Percentiles rank a stretch among this genome's conserved stretches.
phyloP scores from a whole-genome alignment of 2,888 invertebrate genomes.

The Ptilodon capucinus region DNA sequence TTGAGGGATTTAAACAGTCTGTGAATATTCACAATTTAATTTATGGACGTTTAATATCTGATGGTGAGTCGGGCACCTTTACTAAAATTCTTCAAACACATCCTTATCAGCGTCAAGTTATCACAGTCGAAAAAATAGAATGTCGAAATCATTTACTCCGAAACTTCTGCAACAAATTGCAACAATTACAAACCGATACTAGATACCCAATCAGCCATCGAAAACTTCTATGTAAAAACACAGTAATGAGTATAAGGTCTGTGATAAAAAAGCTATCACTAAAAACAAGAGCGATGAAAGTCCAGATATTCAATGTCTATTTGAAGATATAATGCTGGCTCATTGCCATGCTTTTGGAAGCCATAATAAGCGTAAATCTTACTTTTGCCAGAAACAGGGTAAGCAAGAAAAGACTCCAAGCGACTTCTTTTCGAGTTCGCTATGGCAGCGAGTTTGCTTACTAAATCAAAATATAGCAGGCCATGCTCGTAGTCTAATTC shows the following conservation, averaged over 20 bases:
- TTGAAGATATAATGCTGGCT: background rate
- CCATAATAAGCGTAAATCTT: background rate
- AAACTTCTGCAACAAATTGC: background rate
- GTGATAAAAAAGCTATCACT: background rate
- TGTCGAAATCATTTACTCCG: background rate
- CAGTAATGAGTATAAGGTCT: background rate
- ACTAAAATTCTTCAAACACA: background rate
- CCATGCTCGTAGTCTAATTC: constrained; percentile 10
- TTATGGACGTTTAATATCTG: constrained; percentile 1
- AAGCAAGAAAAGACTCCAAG: background rate
- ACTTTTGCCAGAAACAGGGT: background rate
- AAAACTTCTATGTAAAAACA: background rate
- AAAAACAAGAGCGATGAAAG: background rate
- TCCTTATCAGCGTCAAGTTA: background rate
- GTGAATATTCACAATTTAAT: background rate
- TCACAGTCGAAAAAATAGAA: background rate
- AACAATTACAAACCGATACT: background rate
- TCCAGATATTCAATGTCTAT: background rate
- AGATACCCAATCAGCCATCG: background rate
- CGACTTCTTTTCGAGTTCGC: background rate
- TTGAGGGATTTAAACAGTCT: constrained; percentile 6
- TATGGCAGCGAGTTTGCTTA: background rate
- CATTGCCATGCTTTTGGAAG: constrained; percentile 1
- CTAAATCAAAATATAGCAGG: background rate
- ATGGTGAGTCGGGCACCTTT: constrained; percentile 6